A percentile compares a stretch with the other conserved stretches of the same genome.
Conservation (phyloP, 2,797 vertebrate species). For the Hipposideros larvatus region DNA sequence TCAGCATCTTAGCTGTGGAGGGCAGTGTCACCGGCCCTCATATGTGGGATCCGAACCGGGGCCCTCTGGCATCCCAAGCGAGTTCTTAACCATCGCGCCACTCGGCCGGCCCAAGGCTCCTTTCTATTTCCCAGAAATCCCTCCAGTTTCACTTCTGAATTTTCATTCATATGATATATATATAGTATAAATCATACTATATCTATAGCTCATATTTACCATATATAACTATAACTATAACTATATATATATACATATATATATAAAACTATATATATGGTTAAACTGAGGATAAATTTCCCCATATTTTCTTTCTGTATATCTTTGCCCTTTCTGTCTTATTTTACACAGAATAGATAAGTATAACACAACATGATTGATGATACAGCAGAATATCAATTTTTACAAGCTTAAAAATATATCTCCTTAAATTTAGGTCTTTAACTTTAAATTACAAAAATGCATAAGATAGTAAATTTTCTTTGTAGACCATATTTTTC, state of each 20-base stretch:
- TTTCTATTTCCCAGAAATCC: neutral
- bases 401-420: neutral
- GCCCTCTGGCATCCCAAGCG: no score
- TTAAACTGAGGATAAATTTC: neutral
- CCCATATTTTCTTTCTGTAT: neutral
- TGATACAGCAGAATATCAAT: slow-evolving; percentile 20
- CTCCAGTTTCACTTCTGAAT: neutral
- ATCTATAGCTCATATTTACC: no score
- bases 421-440: neutral
- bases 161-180: neutral
- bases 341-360: neutral
- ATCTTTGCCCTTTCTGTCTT: slow-evolving; percentile 3
- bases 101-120: no score
- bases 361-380: neutral
- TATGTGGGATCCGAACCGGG: no score
- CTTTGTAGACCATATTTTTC: slow-evolving; percentile 20
- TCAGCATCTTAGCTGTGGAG: no score
- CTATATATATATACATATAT: no score
- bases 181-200: no score
- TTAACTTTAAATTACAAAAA: slow-evolving; percentile 43
- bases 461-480: neutral
- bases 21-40: no score
- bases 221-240: no score
- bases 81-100: no score
- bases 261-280: no score